Base-by-base conservation (phyloP, 1,140 invertebrate species). In the Mactra quadrangularis region DNA sequence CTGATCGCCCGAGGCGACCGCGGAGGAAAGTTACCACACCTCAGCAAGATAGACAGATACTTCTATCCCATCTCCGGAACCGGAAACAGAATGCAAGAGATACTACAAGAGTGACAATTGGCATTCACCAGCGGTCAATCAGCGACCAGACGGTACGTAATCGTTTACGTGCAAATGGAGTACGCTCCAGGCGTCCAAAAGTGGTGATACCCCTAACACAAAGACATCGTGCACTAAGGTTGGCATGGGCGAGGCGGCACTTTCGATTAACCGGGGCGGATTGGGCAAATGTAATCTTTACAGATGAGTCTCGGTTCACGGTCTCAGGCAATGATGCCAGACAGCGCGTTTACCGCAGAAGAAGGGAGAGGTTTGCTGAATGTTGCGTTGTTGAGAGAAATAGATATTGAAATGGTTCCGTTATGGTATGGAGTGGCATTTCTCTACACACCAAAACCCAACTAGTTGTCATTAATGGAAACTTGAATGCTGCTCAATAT, bases 201-300 rank as follows among this genome's bases (percentile, higher is more conserved):
- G n/a, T n/a, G n/a, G n/a, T n/a, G n/a, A n/a, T n/a, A n/a, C n/a
- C n/a, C n/a, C n/a, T n/a, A n/a, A n/a, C n/a, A n/a, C n/a, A n/a
- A n/a, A n/a, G n/a, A n/a, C n/a, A n/a, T n/a, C n/a, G n/a, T n/a
- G n/a, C n/a, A n/a, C n/a, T n/a, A n/a, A n/a, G n/a, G n/a, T n/a
- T n/a, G n/a, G n/a, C n/a, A n/a, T n/a, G n/a, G n/a, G n/a, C n/a
- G n/a, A n/a, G n/a, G n/a, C n/a, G n/a, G n/a, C n/a, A n/a, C n/a
- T n/a, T n/a, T n/a, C n/a, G n/a, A n/a, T n/a, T n/a, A n/a, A 70
- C 62, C 27, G 59, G 38, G 29, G 62, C 82, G 13, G 82, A 84
- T 57, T 83, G 33, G 71, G 31, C 59, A 41, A 83, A 83, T 75
- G 81, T 83, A 41, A 47, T 83, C 41, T 77, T 77, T 68, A 29